A percentile compares a stretch with the other conserved stretches of the same genome.
Conservation (phyloP, 1,140 invertebrate genomes). For the Ganaspis sp. region DNA sequence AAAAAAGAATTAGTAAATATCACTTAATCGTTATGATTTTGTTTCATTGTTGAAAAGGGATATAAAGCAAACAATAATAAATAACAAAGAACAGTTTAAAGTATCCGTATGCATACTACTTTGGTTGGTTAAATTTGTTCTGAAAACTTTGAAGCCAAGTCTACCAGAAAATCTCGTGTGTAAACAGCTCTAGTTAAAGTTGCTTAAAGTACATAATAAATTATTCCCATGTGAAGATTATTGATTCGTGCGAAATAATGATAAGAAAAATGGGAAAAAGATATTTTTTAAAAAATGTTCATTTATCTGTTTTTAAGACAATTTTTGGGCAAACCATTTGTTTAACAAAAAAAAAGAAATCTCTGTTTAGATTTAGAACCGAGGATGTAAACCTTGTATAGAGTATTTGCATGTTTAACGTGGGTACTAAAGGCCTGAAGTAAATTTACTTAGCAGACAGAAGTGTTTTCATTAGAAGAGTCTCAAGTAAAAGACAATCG, state of each 20-base stretch:
- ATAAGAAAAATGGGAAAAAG: background rate
- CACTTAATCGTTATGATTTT: too few species aligned
- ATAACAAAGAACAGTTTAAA: background rate
- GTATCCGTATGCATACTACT: background rate
- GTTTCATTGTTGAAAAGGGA: background rate
- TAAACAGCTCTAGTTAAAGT: conserved; percentile 6
- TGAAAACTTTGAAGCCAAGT: background rate
- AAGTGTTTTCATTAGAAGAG: conserved; percentile 17
- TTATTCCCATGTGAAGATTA: background rate
- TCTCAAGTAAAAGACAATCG: background rate
- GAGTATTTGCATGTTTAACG: conserved; percentile 19
- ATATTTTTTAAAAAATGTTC: too few species aligned
- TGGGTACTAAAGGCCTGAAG: background rate
- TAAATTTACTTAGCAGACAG: conserved; percentile 7
- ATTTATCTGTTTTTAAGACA: too few species aligned
- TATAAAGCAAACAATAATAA: background rate
- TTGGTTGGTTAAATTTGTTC: background rate
- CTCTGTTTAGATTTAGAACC: background rate
- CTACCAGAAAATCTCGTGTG: background rate
- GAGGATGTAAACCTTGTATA: background rate
- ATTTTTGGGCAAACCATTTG: too few species aligned
- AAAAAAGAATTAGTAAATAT: too few species aligned
- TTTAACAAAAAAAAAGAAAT: too few species aligned
- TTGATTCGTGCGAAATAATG: background rate
- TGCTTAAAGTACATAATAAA: conserved; percentile 1